phyloP scores from a whole-genome alignment of 2,888 invertebrate genomes.

The Pyrrhosoma nymphula region DNA sequence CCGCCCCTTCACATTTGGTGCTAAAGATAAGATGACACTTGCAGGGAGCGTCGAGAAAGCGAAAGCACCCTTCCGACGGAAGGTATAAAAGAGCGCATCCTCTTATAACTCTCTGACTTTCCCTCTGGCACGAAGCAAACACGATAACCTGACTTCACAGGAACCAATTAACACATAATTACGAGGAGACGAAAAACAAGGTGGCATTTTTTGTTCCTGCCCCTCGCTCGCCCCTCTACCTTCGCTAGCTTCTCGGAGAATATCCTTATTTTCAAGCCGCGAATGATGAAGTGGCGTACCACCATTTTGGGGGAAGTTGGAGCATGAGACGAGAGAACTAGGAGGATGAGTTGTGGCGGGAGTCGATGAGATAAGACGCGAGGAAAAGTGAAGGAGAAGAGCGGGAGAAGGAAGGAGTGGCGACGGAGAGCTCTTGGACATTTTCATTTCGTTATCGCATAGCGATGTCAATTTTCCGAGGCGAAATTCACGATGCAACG shows the following conservation, averaged over 20 bases:
- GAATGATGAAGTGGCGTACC: background rate
- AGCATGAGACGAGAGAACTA: background rate
- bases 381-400: background rate
- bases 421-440: no score
- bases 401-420: background rate
- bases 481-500: no score
- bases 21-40: background rate
- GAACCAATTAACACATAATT: constrained; percentile 24
- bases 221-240: background rate
- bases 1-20: background rate
- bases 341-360: background rate
- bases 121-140: background rate
- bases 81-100: background rate
- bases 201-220: background rate
- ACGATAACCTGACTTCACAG: background rate
- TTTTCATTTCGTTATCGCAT: no score
- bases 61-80: no score
- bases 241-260: background rate
- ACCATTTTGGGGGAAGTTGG: background rate
- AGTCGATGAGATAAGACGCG: background rate
- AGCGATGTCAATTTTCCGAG: no score
- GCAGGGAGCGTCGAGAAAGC: background rate
- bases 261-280: background rate
- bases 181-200: background rate
- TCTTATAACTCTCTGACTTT: background rate